Base-by-base conservation (phyloP, 2,797 vertebrate genomes). In the Mormyrops attenuatus region DNA sequence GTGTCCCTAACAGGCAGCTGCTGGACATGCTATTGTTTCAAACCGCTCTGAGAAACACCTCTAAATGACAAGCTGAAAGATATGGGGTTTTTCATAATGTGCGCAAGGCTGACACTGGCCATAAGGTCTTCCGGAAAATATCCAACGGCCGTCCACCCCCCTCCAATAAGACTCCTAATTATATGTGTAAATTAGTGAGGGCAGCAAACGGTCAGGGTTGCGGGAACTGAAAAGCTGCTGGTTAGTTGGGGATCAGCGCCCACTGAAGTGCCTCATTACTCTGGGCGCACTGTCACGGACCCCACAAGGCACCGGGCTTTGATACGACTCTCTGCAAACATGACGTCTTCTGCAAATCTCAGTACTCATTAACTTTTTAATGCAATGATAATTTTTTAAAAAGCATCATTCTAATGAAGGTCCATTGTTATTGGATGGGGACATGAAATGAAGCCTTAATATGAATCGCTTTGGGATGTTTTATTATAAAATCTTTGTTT, bases 81-180 rank as follows among this genome's bases (percentile, higher is more conserved):
- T n/a, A 1, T 26, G 44, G 41, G 8, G 17, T 11, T 85, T 85
- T 26, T 26, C 20, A n/a, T 50, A 47, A 5, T 49, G 15, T 52
- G 73, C 5, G 2, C 15, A 20, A 41, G 5, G 15, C 9, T 38
- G 30, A 77, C 17, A 41, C 69, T 17, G 34, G 34, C 1, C 38
- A 41, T 77, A 44, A 41, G 73, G 57, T 50, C 57, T 8, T 77
- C 87, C 55, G 15, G 87, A 88, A 85, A 88, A 49, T 34, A 60
- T 22, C 55, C 55, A 22, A 60, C n/a, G n/a, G 55, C 55, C 20
- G 0, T 0, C 55, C 20, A 2, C 17, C 53, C 55, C 73, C 26
- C 87, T 82, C 50, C 41, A 73, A 89, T 89, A 49, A 49, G 86
- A 77, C 73, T 85, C 34, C 50, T 82, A 80, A 88, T 82, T 82